Percentiles rank a stretch among this genome's conserved stretches.
Evolutionary conservation across 2,797 vertebrate genomes (phyloP).

Genomic region (Gastrophryne carolinensis): DNA sequence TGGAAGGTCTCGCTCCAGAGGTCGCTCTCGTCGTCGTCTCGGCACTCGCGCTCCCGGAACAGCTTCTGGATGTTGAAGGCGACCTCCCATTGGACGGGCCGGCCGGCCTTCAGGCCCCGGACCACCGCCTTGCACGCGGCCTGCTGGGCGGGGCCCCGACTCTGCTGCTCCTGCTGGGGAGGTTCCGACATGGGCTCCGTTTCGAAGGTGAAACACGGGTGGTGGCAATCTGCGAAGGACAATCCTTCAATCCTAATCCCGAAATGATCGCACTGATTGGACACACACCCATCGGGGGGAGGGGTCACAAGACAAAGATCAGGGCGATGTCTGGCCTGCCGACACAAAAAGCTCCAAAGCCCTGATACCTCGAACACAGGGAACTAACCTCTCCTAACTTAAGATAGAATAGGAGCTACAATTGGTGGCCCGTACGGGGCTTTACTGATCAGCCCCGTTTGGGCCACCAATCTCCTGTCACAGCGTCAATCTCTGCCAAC

Average conservation of each 20-base stretch:
- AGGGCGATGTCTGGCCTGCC: too few relatives aligned
- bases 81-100: slow-evolving; percentile 85
- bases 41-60: slow-evolving; percentile 70
- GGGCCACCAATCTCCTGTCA: too few relatives aligned
- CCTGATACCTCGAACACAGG: too few relatives aligned
- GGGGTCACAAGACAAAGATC: too few relatives aligned
- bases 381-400: too few relatives aligned
- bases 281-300: too few relatives aligned
- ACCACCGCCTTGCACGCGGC: slow-evolving; percentile 84
- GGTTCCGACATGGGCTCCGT: slow-evolving; percentile 75
- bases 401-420: too few relatives aligned
- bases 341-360: too few relatives aligned
- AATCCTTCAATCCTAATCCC: background rate
- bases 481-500: too few relatives aligned
- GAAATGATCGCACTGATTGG: background rate
- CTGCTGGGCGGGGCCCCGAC: background rate
- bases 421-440: too few relatives aligned
- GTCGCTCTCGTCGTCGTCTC: slow-evolving; percentile 74
- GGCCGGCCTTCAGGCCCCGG: slow-evolving; percentile 78
- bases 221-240: slow-evolving; percentile 60
- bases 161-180: slow-evolving; percentile 51
- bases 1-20: slow-evolving; percentile 94
- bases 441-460: too few relatives aligned
- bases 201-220: slow-evolving; percentile 69
- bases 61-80: slow-evolving; percentile 81